Percentiles rank a stretch among this genome's conserved stretches.
Conservation (phyloP, 2,113 vertebrate genomes). For the Sturnira hondurensis region DNA sequence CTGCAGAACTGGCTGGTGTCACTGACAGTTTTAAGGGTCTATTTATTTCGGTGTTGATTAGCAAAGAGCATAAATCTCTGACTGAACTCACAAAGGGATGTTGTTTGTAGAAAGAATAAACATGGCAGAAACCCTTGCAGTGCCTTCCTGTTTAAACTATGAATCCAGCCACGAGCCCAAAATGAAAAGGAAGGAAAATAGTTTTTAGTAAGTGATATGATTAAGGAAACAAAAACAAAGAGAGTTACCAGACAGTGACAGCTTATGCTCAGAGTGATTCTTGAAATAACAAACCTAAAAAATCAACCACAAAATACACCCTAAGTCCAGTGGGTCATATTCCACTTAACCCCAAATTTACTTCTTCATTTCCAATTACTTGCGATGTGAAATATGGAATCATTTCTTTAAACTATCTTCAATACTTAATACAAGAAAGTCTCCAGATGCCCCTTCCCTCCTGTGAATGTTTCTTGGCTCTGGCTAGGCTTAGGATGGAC, state of each 20-base stretch:
- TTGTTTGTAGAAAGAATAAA: slow-evolving; percentile 53
- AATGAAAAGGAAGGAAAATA: not conserved
- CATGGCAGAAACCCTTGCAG: not conserved
- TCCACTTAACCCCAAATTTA: not conserved
- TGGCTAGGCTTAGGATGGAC: not conserved
- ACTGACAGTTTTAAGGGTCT: slow-evolving; percentile 64
- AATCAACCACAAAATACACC: not conserved
- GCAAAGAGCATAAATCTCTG: slow-evolving; percentile 43
- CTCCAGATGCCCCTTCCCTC: not conserved
- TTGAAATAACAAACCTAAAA: slow-evolving; percentile 23
- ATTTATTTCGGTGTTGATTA: slow-evolving; percentile 69
- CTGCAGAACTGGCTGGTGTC: slow-evolving; percentile 37
- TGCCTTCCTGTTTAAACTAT: slow-evolving; percentile 32
- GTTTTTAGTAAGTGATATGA: not conserved
- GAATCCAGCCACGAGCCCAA: not conserved
- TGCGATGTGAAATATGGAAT: not conserved
- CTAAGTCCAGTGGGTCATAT: not conserved
- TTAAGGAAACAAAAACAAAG: slow-evolving; percentile 14
- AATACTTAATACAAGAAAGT: not conserved
- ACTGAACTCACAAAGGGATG: slow-evolving; percentile 41
- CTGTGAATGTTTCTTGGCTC: not conserved
- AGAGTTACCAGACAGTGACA: not conserved
- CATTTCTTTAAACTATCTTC: not conserved
- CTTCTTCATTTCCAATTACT: not conserved
- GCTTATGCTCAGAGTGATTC: not conserved